Evolutionary conservation across 2,113 vertebrate species (phyloP), one percentile per base, ranked within the genome.

Genomic region (Saimiri boliviensis): DNA sequence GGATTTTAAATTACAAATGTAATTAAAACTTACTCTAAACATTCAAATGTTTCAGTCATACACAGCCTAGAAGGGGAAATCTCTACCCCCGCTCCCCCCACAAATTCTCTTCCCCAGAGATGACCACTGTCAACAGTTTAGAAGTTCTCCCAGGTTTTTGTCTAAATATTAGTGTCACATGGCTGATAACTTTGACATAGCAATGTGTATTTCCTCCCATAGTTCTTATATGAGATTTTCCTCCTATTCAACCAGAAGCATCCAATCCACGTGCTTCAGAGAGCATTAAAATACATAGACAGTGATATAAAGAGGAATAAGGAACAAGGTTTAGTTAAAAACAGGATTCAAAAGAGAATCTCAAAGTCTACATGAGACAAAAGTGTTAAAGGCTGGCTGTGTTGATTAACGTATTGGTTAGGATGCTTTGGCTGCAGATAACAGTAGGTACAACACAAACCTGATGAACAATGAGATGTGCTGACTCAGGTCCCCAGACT

Each of bases 1-100:
- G 66, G 37, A 95, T 58, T 97, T 96, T 63, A 66, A 87, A 66
- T 84, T 84, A 88, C 37, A 95, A 77, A n/a, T 77, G 47, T 58
- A 91, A 63, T 94, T 74, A 74, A 58, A 71, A 37, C 17, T 90
- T 52, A n/a, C 23, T 58, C 11, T 89, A 90, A 82, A 86, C 63
- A 60, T 71, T 77, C 71, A 58, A 94, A 82, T 14, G 17, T 56
- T 52, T 37, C 1, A 47, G 81, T 37, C 71, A 93, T 45, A 49
- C 16, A 47, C 54, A 32, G 49, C 17, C 37, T 70, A 37, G 83
- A 85, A 84, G 76, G 76, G n/a, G 79, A 63, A 60, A 56, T 45
- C 27, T 63, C 60, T 63, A 63, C 60, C 12, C 60, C 12, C 0
- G 2, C 3, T 68, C 89, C 20, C n/a, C n/a, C 13, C 23, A 17